Conservation (phyloP, 2,113 vertebrate species). For the Siphamia tubifer region DNA sequence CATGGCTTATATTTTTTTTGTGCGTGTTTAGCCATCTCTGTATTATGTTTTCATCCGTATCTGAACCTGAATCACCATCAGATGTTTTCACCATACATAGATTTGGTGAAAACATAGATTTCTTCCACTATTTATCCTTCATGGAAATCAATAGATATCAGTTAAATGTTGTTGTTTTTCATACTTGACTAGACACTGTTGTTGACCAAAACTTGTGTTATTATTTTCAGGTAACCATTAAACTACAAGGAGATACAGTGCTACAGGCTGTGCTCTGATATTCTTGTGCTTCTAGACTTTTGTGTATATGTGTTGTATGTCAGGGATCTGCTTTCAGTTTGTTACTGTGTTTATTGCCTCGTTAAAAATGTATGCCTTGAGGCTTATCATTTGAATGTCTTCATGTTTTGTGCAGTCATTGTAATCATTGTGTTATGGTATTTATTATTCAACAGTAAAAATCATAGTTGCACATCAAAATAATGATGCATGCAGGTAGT, state of each 20-base stretch:
- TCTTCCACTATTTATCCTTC: background rate
- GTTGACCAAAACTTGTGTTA: background rate
- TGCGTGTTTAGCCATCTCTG: background rate
- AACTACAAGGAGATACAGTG: too few relatives aligned
- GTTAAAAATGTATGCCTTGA: background rate
- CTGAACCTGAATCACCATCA: background rate
- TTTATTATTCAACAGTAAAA: conserved; percentile 24
- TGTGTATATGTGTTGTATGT: background rate
- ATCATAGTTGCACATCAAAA: conserved; percentile 26
- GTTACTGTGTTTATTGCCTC: background rate
- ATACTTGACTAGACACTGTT: background rate
- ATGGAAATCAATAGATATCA: background rate
- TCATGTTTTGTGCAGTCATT: background rate
- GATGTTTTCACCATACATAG: background rate
- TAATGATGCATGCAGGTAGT: conserved; percentile 11
- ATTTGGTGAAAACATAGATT: too few relatives aligned
- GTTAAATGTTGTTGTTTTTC: background rate
- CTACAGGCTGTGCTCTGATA: conserved; percentile 1
- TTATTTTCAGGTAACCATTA: too few relatives aligned
- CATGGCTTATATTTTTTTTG: background rate
- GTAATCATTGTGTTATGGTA: background rate
- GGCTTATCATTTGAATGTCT: conserved; percentile 5
- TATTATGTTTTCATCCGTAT: background rate
- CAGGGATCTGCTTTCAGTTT: background rate
- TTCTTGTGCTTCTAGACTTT: background rate